phyloP scores from a whole-genome alignment of 2,797 vertebrate species.

The Gobio occitaniae region DNA sequence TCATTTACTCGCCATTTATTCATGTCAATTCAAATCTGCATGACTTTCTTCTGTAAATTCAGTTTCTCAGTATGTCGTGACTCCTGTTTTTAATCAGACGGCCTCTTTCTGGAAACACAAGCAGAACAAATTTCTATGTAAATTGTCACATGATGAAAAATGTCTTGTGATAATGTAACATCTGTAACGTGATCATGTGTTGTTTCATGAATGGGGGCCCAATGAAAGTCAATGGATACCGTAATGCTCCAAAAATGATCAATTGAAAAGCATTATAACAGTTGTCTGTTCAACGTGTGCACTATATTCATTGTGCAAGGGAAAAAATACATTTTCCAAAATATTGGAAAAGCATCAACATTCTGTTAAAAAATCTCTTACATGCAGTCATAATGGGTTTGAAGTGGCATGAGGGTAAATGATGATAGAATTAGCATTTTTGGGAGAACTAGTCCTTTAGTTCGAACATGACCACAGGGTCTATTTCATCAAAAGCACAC shows the following conservation, averaged over 20 bases:
- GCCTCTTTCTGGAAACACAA: background rate
- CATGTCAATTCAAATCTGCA: background rate
- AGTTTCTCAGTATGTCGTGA: background rate
- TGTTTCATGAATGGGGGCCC: background rate
- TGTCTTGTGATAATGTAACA: background rate
- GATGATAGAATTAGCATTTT: background rate
- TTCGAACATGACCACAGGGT: background rate
- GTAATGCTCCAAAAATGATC: background rate
- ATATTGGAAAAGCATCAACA: background rate
- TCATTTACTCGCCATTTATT: background rate
- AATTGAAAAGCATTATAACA: background rate
- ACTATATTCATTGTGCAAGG: too few species aligned
- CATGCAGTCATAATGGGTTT: background rate
- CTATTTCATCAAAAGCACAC: background rate
- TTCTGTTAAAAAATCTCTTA: background rate
- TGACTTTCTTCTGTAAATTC: background rate
- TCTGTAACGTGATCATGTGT: background rate
- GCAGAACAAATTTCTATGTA: background rate
- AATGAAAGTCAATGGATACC: background rate
- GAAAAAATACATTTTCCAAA: background rate
- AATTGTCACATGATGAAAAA: constrained; percentile 9
- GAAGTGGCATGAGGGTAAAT: background rate
- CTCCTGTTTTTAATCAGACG: background rate
- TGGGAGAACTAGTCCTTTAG: background rate
- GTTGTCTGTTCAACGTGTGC: background rate